A percentile compares a stretch with the other conserved stretches of the same genome.
phyloP scores from a whole-genome alignment of 1,140 invertebrate genomes.

The Bradynema listronoti region DNA sequence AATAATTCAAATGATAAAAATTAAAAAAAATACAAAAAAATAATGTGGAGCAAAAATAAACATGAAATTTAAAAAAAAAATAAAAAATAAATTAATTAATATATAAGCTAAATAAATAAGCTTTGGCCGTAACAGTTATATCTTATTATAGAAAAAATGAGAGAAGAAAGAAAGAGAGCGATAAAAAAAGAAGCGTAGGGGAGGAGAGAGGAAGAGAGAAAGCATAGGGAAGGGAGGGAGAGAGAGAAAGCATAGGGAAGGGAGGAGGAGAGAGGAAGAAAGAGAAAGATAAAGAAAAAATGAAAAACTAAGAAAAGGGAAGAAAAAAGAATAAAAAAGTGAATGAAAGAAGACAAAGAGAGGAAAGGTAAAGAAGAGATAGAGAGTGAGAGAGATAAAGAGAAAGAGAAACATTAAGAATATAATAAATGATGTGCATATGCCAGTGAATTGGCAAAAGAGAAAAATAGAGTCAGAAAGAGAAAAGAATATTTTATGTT shows the following conservation, averaged over 20 bases:
- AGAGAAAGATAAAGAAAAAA: background rate
- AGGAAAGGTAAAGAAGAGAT: background rate
- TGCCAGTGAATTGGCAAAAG: no score
- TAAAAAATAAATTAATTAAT: conserved; percentile 3
- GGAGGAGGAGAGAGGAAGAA: background rate
- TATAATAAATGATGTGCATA: no score
- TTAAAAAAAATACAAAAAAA: no score
- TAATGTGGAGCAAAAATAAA: no score
- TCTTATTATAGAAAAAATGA: background rate
- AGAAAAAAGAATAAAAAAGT: background rate
- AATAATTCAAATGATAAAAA: no score
- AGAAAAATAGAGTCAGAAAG: no score
- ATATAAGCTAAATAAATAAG: background rate
- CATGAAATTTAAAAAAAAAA: no score
- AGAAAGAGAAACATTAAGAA: no score
- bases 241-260: background rate
- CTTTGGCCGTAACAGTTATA: no score
- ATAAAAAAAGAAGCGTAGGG: background rate
- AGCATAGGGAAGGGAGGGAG: background rate
- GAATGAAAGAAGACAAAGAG: background rate
- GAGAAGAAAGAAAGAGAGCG: background rate
- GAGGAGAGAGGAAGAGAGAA: background rate
- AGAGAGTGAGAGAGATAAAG: no score
- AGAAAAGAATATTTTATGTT: no score
- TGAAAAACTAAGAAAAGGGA: background rate